phyloP scores from a whole-genome alignment of 1,140 invertebrate genomes.

The honey bee (Apis mellifera) region DNA sequence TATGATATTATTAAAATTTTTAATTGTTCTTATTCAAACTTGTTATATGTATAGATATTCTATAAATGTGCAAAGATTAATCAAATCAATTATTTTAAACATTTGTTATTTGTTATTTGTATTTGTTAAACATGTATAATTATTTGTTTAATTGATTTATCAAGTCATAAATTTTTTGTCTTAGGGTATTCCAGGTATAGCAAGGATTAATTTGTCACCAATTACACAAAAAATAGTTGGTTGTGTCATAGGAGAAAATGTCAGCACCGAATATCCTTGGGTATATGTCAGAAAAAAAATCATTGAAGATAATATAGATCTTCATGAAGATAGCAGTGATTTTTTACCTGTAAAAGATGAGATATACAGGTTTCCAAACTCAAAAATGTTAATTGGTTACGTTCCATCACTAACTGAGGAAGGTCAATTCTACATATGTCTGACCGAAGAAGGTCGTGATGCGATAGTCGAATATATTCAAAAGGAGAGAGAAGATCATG shows the following conservation, averaged over 20 bases:
- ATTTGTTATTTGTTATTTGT: not conserved
- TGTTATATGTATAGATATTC: no score
- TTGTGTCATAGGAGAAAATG: slow-evolving; percentile 81
- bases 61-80: no score
- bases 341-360: slow-evolving; percentile 82
- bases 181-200: slow-evolving; percentile 68
- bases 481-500: slow-evolving; percentile 83
- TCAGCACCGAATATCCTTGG: slow-evolving; percentile 89
- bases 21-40: no score
- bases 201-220: slow-evolving; percentile 74
- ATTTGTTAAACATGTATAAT: slow-evolving; percentile 3
- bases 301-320: slow-evolving; percentile 83
- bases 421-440: slow-evolving; percentile 87
- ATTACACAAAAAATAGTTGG: slow-evolving; percentile 80
- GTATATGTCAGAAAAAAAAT: slow-evolving; percentile 84
- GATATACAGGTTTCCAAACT: slow-evolving; percentile 81
- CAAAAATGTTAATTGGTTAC: slow-evolving; percentile 86
- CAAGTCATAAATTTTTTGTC: not conserved
- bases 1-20: no score
- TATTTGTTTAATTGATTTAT: no score
- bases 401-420: slow-evolving; percentile 83
- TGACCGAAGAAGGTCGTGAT: slow-evolving; percentile 81
- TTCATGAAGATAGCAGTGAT: slow-evolving; percentile 82
- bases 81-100: slow-evolving; percentile 8
- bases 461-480: slow-evolving; percentile 81